phyloP scores from a whole-genome alignment of 2,888 invertebrate species.

The Apamea monoglypha region DNA sequence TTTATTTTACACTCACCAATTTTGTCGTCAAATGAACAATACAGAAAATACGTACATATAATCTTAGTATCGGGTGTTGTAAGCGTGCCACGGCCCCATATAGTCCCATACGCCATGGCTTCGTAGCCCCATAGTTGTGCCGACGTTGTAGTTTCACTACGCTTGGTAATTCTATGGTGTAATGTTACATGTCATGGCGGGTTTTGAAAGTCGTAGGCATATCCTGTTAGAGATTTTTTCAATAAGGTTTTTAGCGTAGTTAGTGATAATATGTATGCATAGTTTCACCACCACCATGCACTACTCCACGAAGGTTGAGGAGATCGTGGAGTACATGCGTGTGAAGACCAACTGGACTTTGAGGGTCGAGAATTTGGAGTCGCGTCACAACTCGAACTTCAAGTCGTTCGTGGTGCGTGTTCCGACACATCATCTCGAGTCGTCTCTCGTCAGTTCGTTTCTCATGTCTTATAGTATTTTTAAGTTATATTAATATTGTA shows the following conservation, averaged over 20 bases:
- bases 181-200: slow-evolving; percentile 44
- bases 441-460: too few species aligned
- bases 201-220: neutral
- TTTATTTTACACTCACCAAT: slow-evolving; percentile 30
- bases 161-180: slow-evolving; percentile 54
- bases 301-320: too few species aligned
- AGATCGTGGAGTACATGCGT: too few species aligned
- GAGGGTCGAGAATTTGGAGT: too few species aligned
- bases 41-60: slow-evolving; percentile 29
- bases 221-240: neutral
- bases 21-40: slow-evolving; percentile 47
- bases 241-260: neutral
- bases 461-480: too few species aligned
- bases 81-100: slow-evolving; percentile 21
- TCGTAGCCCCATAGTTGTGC: neutral
- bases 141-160: neutral
- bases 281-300: too few species aligned
- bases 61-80: slow-evolving; percentile 41
- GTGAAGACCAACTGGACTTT: too few species aligned
- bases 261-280: neutral
- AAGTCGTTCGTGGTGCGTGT: too few species aligned
- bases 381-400: too few species aligned
- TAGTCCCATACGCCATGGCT: neutral
- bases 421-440: too few species aligned
- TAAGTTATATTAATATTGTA: too few species aligned